These are phyloP conservation scores for Schizothorax lantsangensis DNA, from an alignment of 2,797 vertebrate genomes.

Conservation along the genomic window DNA sequence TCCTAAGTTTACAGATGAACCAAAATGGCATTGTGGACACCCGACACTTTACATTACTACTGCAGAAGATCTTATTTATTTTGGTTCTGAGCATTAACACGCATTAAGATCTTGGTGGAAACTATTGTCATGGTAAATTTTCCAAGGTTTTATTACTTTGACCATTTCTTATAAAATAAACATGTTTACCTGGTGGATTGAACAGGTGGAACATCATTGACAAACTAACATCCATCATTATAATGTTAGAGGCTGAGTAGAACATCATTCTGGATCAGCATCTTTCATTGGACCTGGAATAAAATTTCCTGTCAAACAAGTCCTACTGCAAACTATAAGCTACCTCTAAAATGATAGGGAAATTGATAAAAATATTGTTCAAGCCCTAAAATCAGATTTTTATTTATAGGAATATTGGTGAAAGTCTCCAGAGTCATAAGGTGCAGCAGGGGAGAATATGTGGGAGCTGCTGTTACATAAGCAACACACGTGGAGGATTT, in stretches of 20 bases:
- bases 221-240: background rate
- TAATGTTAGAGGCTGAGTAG: background rate
- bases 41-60: background rate
- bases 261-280: background rate
- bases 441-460: background rate
- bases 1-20: background rate
- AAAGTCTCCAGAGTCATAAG: background rate
- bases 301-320: background rate
- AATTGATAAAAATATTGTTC: background rate
- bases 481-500: background rate
- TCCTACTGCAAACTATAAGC: background rate
- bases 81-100: background rate
- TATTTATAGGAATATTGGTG: background rate
- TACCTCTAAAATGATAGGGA: background rate
- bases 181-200: background rate
- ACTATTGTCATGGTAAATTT: background rate
- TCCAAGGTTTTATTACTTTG: background rate
- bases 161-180: background rate
- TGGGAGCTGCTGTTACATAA: background rate
- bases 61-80: background rate
- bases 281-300: background rate
- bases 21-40: background rate
- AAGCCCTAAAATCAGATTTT: background rate
- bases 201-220: background rate
- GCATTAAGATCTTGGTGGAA: background rate